phyloP scores from a whole-genome alignment of 1,140 invertebrate species.

The Calosoma granatense region DNA sequence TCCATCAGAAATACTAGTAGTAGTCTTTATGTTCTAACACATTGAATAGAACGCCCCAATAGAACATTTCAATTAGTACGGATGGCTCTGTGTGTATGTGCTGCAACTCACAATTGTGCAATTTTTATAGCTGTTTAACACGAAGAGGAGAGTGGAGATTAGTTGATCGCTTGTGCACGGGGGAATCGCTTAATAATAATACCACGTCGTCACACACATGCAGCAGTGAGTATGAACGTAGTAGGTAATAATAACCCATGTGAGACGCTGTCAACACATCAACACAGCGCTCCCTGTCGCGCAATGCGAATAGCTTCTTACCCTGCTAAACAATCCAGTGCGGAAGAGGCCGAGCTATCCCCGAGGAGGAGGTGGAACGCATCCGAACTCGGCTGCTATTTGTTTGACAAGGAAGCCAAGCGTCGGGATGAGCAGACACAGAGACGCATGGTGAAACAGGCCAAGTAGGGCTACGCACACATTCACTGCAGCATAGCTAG shows the following conservation, averaged over 20 bases:
- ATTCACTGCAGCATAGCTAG: no score
- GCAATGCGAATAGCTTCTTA: neutral
- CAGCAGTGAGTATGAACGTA: no score
- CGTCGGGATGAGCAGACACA: neutral
- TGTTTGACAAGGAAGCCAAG: constrained; percentile 4
- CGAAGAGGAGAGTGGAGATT: no score
- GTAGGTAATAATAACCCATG: constrained; percentile 2
- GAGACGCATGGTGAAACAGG: neutral
- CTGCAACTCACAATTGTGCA: no score
- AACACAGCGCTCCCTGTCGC: neutral
- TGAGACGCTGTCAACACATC: neutral
- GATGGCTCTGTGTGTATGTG: no score
- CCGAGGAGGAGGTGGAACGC: neutral
- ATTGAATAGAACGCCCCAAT: no score
- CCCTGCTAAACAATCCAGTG: neutral
- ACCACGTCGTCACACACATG: neutral
- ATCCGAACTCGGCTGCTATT: neutral
- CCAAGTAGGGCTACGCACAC: neutral
- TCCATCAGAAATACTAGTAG: no score
- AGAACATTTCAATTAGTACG: no score
- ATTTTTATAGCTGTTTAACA: no score
- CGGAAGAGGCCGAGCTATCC: neutral
- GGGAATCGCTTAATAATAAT: no score
- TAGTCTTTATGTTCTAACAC: no score
- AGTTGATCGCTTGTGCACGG: no score